Base-by-base conservation (phyloP, 2,113 vertebrate genomes). In the Coryphaenoides rupestris region DNA sequence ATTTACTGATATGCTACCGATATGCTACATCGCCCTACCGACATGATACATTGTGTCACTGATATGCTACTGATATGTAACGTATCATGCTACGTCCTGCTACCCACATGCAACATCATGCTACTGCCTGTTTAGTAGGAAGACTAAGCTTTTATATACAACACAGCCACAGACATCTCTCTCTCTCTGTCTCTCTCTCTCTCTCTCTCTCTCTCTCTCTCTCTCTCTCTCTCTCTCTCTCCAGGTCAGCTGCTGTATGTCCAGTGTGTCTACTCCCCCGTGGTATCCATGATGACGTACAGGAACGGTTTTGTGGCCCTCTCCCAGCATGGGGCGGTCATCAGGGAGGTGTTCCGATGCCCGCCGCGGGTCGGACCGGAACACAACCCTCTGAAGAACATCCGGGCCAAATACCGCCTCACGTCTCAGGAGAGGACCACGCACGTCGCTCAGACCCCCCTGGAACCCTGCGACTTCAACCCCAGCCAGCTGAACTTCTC, bases 161-260 rank as follows among this genome's bases (percentile, higher is more conserved):
- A n/a, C n/a, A n/a, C n/a, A n/a, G n/a, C n/a, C n/a, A n/a, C n/a
- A n/a, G n/a, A n/a, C n/a, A n/a, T n/a, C n/a, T n/a, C n/a, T n/a
- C n/a, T n/a, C n/a, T n/a, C n/a, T n/a, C n/a, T n/a, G n/a, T n/a
- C n/a, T n/a, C n/a, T n/a, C n/a, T n/a, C n/a, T n/a, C n/a, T n/a
- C n/a, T n/a, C n/a, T n/a, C n/a, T n/a, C n/a, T n/a, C n/a, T n/a
- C n/a, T n/a, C n/a, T n/a, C n/a, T n/a, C n/a, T n/a, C n/a, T n/a
- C n/a, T n/a, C n/a, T n/a, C n/a, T n/a, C n/a, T n/a, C n/a, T n/a
- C n/a, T n/a, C n/a, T n/a, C n/a, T 9, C 50, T 10, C 58, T 73
- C 0, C 81, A 93, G 93, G 93, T 3, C 73, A 81, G 4, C 84
- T 93, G 21, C 77, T 96, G 47, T 84, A 79, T 0, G 85, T 88